phyloP scores from a whole-genome alignment of 2,113 vertebrate genomes.

The Numida meleagris region DNA sequence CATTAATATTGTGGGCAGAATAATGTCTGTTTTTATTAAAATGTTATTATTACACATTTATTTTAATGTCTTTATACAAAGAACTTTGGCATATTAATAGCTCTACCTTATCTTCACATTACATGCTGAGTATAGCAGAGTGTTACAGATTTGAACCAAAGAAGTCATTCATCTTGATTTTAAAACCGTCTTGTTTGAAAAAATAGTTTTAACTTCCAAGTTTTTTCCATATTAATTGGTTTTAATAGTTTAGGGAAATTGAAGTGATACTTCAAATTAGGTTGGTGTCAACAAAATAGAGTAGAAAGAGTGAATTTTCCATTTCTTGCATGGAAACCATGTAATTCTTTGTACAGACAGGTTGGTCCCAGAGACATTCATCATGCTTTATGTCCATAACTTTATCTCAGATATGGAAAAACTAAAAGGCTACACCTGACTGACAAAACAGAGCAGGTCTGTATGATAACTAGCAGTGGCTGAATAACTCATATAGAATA shows the following conservation, averaged over 20 bases:
- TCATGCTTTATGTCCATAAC: neutral
- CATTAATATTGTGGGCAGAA: neutral
- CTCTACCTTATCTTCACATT: neutral
- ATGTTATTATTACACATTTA: conserved; percentile 14
- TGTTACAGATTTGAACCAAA: neutral
- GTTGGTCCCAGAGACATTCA: neutral
- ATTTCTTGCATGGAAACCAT: neutral
- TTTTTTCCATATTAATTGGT: neutral
- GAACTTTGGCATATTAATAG: neutral
- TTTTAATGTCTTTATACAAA: conserved; percentile 27
- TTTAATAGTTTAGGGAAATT: neutral
- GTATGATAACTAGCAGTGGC: neutral
- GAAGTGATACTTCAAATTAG: neutral
- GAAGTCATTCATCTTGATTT: neutral
- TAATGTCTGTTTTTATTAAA: conserved; percentile 43
- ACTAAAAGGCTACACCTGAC: rapidly evolving
- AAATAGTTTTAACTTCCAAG: neutral
- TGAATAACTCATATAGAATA: neutral
- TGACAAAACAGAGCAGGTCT: neutral
- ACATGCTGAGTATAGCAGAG: neutral
- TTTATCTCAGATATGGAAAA: neutral
- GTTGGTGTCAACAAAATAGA: neutral
- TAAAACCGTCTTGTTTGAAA: neutral
- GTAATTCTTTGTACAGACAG: neutral
- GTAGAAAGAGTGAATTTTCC: neutral